A percentile compares a stretch with the other conserved stretches of the same genome.
phyloP scores from a whole-genome alignment of 2,113 vertebrate species.

The Caretta caretta region DNA sequence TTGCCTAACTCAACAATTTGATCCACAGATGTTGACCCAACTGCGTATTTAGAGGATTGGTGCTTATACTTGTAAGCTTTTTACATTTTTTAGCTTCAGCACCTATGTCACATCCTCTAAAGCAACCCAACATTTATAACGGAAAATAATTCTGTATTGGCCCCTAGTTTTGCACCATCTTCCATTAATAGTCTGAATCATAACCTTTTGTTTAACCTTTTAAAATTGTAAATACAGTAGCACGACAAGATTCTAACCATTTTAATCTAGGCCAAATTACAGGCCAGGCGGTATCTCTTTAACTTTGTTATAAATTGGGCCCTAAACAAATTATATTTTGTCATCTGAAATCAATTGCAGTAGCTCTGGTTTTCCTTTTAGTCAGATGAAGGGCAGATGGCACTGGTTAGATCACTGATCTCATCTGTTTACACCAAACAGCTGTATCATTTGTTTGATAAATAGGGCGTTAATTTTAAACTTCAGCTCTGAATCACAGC shows the following conservation, averaged over 20 bases:
- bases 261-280: neutral
- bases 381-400: neutral
- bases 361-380: neutral
- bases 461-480: neutral
- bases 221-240: neutral
- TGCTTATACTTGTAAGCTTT: too few species aligned
- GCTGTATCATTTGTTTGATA: neutral
- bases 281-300: neutral
- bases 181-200: neutral
- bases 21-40: neutral
- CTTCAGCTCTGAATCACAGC: neutral
- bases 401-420: neutral
- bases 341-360: neutral
- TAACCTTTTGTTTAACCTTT: neutral
- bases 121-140: neutral
- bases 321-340: neutral
- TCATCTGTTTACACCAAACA: neutral
- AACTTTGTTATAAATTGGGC: neutral
- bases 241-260: neutral
- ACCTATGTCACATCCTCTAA: neutral
- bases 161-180: neutral
- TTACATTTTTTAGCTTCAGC: neutral
- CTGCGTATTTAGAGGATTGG: neutral
- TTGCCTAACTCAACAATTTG: neutral
- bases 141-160: neutral